A percentile compares a stretch with the other conserved stretches of the same genome.
phyloP scores from a whole-genome alignment of 2,113 vertebrate species.

The Trematocara macrostoma region DNA sequence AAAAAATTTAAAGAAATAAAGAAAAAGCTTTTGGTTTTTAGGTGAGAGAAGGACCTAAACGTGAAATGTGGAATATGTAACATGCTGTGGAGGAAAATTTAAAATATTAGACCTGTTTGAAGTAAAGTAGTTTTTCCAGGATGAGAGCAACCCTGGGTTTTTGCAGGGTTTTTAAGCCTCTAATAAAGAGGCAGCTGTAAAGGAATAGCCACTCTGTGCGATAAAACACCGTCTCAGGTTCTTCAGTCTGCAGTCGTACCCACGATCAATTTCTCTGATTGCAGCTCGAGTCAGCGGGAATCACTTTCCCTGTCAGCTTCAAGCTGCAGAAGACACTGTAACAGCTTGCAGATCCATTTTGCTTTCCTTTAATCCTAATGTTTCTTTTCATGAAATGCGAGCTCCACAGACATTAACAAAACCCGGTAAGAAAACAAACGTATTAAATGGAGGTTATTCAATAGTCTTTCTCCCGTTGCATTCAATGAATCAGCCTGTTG shows the following conservation, averaged over 20 bases:
- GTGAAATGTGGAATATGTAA: not conserved
- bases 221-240: not conserved
- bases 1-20: not conserved
- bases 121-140: not conserved
- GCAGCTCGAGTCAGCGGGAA: not conserved
- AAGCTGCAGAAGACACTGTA: not conserved
- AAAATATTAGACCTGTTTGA: not conserved
- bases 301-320: not conserved
- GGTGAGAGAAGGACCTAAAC: not conserved
- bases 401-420: not conserved
- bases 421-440: not conserved
- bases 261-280: not conserved
- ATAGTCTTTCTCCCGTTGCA: not conserved
- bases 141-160: not conserved
- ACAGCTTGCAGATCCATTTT: not conserved
- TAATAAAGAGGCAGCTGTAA: not conserved
- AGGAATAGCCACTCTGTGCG: not conserved
- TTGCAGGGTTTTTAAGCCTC: not conserved
- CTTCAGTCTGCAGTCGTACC: not conserved
- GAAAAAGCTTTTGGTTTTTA: not conserved
- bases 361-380: not conserved
- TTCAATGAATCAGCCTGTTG: not conserved
- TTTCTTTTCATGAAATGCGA: not conserved
- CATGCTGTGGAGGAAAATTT: not conserved
- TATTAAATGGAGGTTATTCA: not conserved